These are phyloP conservation scores for Pachyrhynchus sulphureomaculatus DNA, from an alignment of 1,140 invertebrate species.

Conservation along the genomic window DNA sequence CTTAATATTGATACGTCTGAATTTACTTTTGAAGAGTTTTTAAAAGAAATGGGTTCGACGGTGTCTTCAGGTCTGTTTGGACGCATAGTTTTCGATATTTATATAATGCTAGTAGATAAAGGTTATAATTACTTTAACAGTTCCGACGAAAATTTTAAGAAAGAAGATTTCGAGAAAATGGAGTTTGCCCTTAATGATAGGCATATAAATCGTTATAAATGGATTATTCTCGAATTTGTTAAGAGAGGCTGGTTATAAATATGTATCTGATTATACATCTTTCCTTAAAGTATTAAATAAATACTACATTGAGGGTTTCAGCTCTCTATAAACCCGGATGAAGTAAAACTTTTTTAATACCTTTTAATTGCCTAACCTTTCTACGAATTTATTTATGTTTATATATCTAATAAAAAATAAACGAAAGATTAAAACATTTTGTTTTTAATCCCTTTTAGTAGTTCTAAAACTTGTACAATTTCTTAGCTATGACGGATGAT, in stretches of 20 bases:
- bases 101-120: neutral
- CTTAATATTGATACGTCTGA: conserved; percentile 11
- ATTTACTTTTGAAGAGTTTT: conserved; percentile 19
- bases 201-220: neutral
- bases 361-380: too few relatives aligned
- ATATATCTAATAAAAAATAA: too few relatives aligned
- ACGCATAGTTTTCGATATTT: neutral
- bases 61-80: neutral
- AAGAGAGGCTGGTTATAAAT: conserved; percentile 8
- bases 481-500: too few relatives aligned
- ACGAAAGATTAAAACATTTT: too few relatives aligned
- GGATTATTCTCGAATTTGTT: neutral
- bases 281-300: too few relatives aligned
- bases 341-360: too few relatives aligned
- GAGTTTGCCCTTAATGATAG: neutral
- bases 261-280: too few relatives aligned
- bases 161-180: neutral
- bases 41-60: conserved; percentile 7
- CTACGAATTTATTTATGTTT: too few relatives aligned
- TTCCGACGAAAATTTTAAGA: neutral
- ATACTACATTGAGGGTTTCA: too few relatives aligned
- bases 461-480: too few relatives aligned
- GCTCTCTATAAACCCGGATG: too few relatives aligned
- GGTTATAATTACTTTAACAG: neutral
- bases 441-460: too few relatives aligned